Percentiles rank a stretch among this genome's conserved stretches.
These are phyloP conservation scores for Rhabdornis inornatus DNA, from an alignment of 2,113 vertebrate species.

Conservation along the genomic window DNA sequence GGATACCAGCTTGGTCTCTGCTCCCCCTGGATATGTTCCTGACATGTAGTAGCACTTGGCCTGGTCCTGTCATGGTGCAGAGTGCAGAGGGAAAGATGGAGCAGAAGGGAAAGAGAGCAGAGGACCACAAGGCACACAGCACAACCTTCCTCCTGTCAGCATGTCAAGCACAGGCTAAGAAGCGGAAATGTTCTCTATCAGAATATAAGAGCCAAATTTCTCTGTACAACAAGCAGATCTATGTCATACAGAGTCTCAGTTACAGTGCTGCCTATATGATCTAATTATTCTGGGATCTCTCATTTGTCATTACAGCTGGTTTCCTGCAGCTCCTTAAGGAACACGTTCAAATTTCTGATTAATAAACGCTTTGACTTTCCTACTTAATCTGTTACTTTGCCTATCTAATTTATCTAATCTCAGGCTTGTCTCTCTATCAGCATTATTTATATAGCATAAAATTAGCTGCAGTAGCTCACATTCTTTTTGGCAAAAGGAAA, in stretches of 20 bases:
- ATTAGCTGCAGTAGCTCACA: not conserved
- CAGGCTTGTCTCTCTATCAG: not conserved
- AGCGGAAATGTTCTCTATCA: not conserved
- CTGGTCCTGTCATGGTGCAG: not conserved
- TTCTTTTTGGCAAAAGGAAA: slow-evolving; percentile 20
- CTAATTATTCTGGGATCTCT: slow-evolving; percentile 2
- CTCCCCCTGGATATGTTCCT: not conserved
- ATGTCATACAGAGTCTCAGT: not conserved
- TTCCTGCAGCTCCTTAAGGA: slow-evolving; percentile 3
- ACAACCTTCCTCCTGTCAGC: not conserved
- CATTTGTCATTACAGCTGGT: not conserved
- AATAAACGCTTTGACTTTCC: not conserved
- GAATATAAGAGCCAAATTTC: not conserved
- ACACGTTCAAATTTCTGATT: not conserved
- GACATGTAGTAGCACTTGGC: not conserved
- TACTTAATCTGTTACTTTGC: slow-evolving; percentile 5
- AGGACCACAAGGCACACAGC: not conserved
- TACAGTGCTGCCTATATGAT: not conserved
- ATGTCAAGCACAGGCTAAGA: not conserved
- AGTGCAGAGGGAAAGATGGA: not conserved
- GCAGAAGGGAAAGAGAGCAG: not conserved
- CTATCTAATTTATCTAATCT: slow-evolving; percentile 2
- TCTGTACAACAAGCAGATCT: not conserved
- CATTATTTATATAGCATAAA: slow-evolving; percentile 13
- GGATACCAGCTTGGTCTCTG: not conserved